Evolutionary conservation across 1,140 invertebrate genomes (phyloP), one percentile per base, ranked within the genome.

Genomic region (Drosophila cardini): DNA sequence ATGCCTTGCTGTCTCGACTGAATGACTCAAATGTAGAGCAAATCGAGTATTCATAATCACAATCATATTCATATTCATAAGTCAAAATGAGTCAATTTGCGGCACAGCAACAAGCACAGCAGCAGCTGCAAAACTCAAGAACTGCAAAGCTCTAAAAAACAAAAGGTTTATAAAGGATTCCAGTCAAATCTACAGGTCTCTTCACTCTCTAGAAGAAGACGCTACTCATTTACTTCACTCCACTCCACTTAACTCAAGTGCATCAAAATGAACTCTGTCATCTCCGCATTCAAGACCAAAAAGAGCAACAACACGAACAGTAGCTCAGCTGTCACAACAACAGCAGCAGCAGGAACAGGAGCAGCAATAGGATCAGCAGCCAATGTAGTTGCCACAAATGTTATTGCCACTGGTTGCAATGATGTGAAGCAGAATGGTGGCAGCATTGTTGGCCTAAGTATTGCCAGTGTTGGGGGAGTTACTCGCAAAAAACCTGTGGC

Each of bases 241-340:
- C 2, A 21, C 16, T 50, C 32, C 4, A 36, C 21, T 30, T 34
- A 13, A 42, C 34, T 57, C 13, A 56, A 42, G 40, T 9, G 13
- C 52, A 67, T 69, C 74, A 89, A 76, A 38, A 92, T 92, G 91
- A 92, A 92, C 73, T 92, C 91, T 50, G 91, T 92, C 73, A 92
- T 92, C 58, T 92, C 91, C 46, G 91, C 91, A 79, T 92, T 92
- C 79, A 92, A 92, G 57, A 69, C 83, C 26, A 91, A 90, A 67
- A 92, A 89, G 70, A 90, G 72, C 57, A 78, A 57, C 32, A 81
- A 71, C 56, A 32, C 61, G 13, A 53, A 26, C 21, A 26, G 67
- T n/a, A 63, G 16, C 55, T 60, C 65, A 30, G 38, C 50, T 10
- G 11, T 52, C 10, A 43, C 26, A 91, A 90, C 64, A 92, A 89